Percentiles rank a stretch among this genome's conserved stretches.
Conservation (phyloP, 2,113 vertebrate species). For the Reinhardtius hippoglossoides region DNA sequence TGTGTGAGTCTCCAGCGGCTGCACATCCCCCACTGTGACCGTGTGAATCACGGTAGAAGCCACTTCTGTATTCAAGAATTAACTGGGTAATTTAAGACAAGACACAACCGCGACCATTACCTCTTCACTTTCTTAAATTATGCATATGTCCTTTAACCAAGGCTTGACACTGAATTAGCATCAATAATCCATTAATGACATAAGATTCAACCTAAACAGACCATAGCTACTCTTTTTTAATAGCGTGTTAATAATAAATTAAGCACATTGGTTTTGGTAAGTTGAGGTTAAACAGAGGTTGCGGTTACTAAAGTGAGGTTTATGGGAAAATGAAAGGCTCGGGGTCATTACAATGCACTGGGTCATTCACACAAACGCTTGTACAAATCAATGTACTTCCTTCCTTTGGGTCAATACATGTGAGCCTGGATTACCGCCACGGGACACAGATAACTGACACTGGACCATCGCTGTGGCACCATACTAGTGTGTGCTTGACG, state of each 20-base stretch:
- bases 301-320: constrained; percentile 25
- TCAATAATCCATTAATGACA: constrained; percentile 55
- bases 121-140: constrained; percentile 47
- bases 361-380: constrained; percentile 47
- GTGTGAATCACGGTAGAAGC: constrained; percentile 9
- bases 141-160: constrained; percentile 51
- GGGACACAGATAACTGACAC: constrained; percentile 38
- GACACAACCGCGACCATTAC: constrained; percentile 18
- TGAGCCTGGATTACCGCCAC: constrained; percentile 43
- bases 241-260: constrained; percentile 55
- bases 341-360: constrained; percentile 39
- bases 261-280: constrained; percentile 36
- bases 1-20: constrained; percentile 15
- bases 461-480: constrained; percentile 6
- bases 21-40: constrained; percentile 35
- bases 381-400: constrained; percentile 66
- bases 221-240: constrained; percentile 39
- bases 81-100: constrained; percentile 34
- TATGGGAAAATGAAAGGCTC: constrained; percentile 43
- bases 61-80: constrained; percentile 19
- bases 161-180: constrained; percentile 37
- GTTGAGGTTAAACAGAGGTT: constrained; percentile 3
- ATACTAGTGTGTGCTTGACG: constrained; percentile 31
- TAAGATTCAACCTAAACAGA: constrained; percentile 31
- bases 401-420: constrained; percentile 70